Base-by-base conservation (phyloP, 2,888 invertebrate genomes). In the Thera britannica region DNA sequence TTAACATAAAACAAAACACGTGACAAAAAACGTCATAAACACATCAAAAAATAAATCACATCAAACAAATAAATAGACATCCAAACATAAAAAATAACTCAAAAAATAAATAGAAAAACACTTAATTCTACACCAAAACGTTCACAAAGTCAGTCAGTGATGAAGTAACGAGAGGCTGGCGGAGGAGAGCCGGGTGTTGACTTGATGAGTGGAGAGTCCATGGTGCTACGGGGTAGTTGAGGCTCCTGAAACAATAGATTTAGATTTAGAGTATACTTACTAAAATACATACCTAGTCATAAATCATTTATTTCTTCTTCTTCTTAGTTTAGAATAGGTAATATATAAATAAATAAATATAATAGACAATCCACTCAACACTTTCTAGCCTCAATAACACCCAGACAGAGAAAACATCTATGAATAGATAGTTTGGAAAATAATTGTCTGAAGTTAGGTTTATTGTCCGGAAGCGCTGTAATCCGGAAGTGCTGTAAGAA, bases 131-230 rank as follows among this genome's bases (percentile, higher is more conserved):
- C 34, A 41, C 11, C 51, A 48, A 56, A 49, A 2, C 34, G 6
- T 46, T 52, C 41, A 7, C 36, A 46, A 9, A 9, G 41, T 48
- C 23, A 46, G 52, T 63, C 61, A 46, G 8, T 49, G 44, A 54
- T 58, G 51, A 8, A n/a, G 60, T 51, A 65, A 1, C 54, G 58
- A 2, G 56, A 59, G 49, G 41, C 44, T 7, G 11, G 55, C 5
- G 79, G 73, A 0, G 81, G 75, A 2, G 73, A 63, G 0, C 73
- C 72, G 0, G 82, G 82, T 0, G 87, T 79, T 0, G 79, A 73
- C 70, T 90, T 91, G 34, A 84, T 82, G n/a, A 84, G 67, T 0
- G 86, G 51, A 0, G 89, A 85, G 5, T 77, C 78, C 4, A 79
- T 72, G 6, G 85, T 79, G 0, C 84, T 70, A 35, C 78, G 75